Percentiles rank a stretch among this genome's conserved stretches.
phyloP scores from a whole-genome alignment of 2,888 invertebrate genomes.

The Cordilura impudica region DNA sequence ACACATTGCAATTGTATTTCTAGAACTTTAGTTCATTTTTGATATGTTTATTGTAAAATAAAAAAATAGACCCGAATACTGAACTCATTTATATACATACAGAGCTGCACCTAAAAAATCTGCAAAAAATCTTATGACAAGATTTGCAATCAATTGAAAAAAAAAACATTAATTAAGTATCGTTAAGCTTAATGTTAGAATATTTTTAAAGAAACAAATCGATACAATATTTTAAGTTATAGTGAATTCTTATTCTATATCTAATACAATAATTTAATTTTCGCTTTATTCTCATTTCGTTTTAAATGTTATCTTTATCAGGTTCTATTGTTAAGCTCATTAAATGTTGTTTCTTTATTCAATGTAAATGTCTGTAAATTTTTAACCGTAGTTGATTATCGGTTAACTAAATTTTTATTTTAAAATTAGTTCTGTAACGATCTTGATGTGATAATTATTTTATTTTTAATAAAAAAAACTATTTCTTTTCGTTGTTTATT shows the following conservation, averaged over 20 bases:
- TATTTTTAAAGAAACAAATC: too few species aligned
- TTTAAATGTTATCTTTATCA: slow-evolving; percentile 33
- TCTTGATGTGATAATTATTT: slow-evolving; percentile 27
- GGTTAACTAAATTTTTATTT: neutral
- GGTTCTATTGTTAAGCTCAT: slow-evolving; percentile 32
- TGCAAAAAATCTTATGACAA: too few species aligned
- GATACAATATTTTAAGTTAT: neutral
- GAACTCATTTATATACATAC: too few species aligned
- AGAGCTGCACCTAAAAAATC: too few species aligned
- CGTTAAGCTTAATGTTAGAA: too few species aligned
- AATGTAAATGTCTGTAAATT: neutral
- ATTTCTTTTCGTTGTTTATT: neutral
- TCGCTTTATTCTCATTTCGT: too few species aligned
- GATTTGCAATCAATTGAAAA: neutral
- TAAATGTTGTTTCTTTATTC: neutral
- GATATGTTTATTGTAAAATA: too few species aligned
- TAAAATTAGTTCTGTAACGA: neutral
- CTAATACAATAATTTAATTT: too few species aligned
- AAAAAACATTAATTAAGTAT: neutral
- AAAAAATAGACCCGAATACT: too few species aligned
- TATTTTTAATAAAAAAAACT: neutral
- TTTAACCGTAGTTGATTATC: neutral
- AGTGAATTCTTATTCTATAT: neutral
- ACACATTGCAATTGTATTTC: too few species aligned
- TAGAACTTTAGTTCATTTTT: too few species aligned